A percentile compares a stretch with the other conserved stretches of the same genome.
Evolutionary conservation across 1,140 invertebrate species (phyloP).

Genomic region (Chironomus striatipennis): DNA sequence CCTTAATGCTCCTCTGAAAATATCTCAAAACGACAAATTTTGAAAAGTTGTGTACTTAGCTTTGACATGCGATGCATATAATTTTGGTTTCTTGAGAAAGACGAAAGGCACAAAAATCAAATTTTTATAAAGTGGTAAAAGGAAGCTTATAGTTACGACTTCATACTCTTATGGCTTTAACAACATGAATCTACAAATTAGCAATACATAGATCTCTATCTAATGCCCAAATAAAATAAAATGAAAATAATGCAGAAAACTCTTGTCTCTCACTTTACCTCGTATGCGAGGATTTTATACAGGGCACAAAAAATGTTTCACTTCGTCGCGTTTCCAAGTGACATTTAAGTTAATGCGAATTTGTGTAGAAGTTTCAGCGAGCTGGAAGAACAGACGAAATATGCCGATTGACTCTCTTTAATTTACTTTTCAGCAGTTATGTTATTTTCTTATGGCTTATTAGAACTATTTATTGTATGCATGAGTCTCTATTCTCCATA

Average conservation of each 20-base stretch:
- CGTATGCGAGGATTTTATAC: too few relatives aligned
- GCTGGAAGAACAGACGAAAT: conserved; percentile 25
- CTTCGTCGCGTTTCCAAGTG: conserved; percentile 23
- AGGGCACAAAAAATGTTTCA: not conserved
- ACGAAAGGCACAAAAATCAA: too few relatives aligned
- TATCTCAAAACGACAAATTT: too few relatives aligned
- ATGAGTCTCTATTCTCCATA: too few relatives aligned
- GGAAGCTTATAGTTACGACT: not conserved
- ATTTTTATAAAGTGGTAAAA: not conserved
- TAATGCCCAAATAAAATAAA: not conserved
- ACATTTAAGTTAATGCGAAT: conserved; percentile 25
- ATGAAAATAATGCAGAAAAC: too few relatives aligned
- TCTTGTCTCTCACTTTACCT: not conserved
- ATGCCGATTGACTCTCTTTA: conserved; percentile 18
- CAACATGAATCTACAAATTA: not conserved
- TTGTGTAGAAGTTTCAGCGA: conserved; percentile 23
- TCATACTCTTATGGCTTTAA: too few relatives aligned
- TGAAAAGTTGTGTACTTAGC: not conserved
- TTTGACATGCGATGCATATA: conserved; percentile 3
- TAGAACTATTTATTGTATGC: not conserved
- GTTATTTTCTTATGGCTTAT: not conserved
- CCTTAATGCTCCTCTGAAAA: too few relatives aligned
- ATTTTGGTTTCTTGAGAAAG: not conserved
- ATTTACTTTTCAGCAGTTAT: not conserved
- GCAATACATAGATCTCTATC: not conserved